Conservation (phyloP, 2,797 vertebrate species). For the Aldrovandia affinis region DNA sequence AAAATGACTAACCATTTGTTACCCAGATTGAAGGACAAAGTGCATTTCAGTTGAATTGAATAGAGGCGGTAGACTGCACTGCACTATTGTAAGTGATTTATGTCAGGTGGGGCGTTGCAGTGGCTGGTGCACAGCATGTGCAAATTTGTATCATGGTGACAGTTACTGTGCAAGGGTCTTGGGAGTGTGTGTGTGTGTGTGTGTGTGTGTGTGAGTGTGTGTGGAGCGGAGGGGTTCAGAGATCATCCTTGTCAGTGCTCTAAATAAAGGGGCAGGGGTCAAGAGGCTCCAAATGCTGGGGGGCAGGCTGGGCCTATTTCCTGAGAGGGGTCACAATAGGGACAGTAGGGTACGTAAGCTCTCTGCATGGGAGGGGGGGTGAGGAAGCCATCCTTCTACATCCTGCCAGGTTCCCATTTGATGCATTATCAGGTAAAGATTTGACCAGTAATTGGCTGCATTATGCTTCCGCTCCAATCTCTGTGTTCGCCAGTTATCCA, state of each 20-base stretch:
- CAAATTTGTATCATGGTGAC: neutral
- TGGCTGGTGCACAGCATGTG: neutral
- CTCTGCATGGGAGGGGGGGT: neutral
- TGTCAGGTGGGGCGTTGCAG: neutral
- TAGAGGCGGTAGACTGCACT: neutral
- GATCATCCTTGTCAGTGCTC: conserved; percentile 6
- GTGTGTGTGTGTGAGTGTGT: neutral
- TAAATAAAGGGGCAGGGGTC: neutral
- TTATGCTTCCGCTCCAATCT: neutral
- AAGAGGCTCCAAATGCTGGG: neutral
- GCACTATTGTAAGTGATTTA: neutral
- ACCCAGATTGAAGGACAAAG: too few species aligned
- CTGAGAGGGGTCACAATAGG: neutral
- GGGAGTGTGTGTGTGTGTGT: neutral
- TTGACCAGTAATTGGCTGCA: neutral
- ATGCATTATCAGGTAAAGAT: conserved; percentile 11
- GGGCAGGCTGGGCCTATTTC: conserved; percentile 11
- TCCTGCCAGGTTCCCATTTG: neutral
- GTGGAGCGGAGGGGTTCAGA: neutral
- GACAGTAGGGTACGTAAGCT: neutral
- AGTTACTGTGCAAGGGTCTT: neutral
- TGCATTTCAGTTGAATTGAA: neutral
- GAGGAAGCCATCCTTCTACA: conserved; percentile 8
- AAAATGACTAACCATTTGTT: neutral
- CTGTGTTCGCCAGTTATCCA: neutral